A percentile compares a stretch with the other conserved stretches of the same genome.
These are phyloP conservation scores for Melanostigma gelatinosum DNA, from an alignment of 2,113 vertebrate genomes.

Conservation along the genomic window DNA sequence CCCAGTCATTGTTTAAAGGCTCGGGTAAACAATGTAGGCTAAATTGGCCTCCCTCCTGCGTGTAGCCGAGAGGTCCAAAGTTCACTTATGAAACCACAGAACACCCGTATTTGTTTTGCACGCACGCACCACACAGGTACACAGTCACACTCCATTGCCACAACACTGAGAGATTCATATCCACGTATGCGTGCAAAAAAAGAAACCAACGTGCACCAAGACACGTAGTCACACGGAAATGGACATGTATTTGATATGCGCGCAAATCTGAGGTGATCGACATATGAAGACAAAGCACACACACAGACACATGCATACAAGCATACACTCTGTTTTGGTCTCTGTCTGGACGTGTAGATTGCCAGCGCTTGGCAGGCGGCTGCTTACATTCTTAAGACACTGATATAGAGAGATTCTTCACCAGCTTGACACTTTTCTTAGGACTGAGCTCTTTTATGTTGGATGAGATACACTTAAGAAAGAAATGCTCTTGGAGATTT, in stretches of 20 bases:
- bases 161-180: neutral
- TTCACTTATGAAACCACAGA: constrained; percentile 64
- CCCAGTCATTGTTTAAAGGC: constrained; percentile 35
- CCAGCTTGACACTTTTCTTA: constrained; percentile 10
- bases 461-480: constrained; percentile 6
- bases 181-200: constrained; percentile 11
- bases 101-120: constrained; percentile 49
- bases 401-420: constrained; percentile 10
- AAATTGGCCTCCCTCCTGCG: constrained; percentile 45
- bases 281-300: neutral
- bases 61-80: constrained; percentile 72
- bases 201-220: constrained; percentile 10
- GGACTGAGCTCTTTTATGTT: neutral
- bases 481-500: neutral
- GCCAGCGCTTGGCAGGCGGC: constrained; percentile 40
- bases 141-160: constrained; percentile 16
- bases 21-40: constrained; percentile 61
- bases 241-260: neutral
- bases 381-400: constrained; percentile 27
- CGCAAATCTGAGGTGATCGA: neutral
- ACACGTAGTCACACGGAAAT: neutral
- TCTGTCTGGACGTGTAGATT: constrained; percentile 33
- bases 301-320: neutral
- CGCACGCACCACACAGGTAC: constrained; percentile 46
- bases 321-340: constrained; percentile 4